Evolutionary conservation across 2,888 invertebrate genomes (phyloP), one percentile per base, ranked within the genome.

Genomic region (Holacanthella duospinosa): DNA sequence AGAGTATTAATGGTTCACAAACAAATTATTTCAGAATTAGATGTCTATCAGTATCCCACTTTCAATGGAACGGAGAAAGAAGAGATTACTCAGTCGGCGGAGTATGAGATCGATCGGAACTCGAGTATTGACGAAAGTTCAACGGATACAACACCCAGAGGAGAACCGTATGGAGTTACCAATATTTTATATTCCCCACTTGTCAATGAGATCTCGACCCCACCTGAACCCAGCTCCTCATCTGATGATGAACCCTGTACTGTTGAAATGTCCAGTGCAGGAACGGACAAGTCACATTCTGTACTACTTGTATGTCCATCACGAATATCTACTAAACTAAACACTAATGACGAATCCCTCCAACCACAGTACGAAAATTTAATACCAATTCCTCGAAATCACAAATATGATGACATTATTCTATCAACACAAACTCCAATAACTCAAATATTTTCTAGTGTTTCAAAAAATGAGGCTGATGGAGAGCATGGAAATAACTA

Each of bases 111-210:
- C 55, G 73, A 73, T 55, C 64, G 69, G 29, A 71, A 73, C 61
- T 71, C 71, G 0, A 73, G 73, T 66, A 61, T 73, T 26, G 73
- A 73, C 60, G 70, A 71, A n/a, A 71, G 71, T 36, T 71, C 70
- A 1, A 68, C 68, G 1, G 71, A 70, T 48, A 70, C 71, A 0
- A 73, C 73, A 26, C 73, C 73, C 1, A 69, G 70, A 9, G 70
- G 67, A 43, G 63, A 64, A 29, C 43, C 29, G 1, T 66, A 63
- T 55, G 61, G 64, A 1, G 62, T 68, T 29, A 73, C 73, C 6
- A 71, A 71, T 53, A 73, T 73, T 9, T 64, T 73, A 26, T 73
- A 73, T 54, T 73, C 73, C 1, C 73, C 73, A 0, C 55, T 73
- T n/a, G 61, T 73, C 2, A 71, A 73, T 61, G 73, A 71, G 59